Evolutionary conservation across 2,797 vertebrate species (phyloP).

Genomic region (Sebastes reedi): DNA sequence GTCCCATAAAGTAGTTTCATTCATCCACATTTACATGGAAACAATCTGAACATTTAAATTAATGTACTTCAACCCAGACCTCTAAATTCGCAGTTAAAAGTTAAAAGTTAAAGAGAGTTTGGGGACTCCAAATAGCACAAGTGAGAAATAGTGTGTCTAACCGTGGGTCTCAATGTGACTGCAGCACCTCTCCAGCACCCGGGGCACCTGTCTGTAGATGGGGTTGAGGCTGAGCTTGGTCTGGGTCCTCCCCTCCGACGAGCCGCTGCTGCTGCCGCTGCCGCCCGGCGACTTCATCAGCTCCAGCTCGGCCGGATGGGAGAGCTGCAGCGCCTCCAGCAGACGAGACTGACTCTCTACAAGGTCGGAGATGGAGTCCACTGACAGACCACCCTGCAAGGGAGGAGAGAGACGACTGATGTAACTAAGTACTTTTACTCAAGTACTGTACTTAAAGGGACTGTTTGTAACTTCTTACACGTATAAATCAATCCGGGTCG

Average conservation of each 20-base stretch:
- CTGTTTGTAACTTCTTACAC: too few species aligned
- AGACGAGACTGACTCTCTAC: constrained; percentile 88
- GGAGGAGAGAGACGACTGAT: too few species aligned
- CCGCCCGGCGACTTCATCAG: constrained; percentile 73
- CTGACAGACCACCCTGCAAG: constrained; percentile 88
- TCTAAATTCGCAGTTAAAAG: not conserved
- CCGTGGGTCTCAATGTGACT: constrained; percentile 88
- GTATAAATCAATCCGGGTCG: too few species aligned
- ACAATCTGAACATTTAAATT: too few species aligned
- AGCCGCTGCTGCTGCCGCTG: not conserved
- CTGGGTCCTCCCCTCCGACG: constrained; percentile 73
- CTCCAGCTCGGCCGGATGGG: constrained; percentile 86
- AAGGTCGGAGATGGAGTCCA: constrained; percentile 91
- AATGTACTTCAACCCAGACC: not conserved
- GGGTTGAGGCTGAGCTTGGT: constrained; percentile 91
- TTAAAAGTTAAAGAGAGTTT: not conserved
- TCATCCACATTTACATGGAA: not conserved
- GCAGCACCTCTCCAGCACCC: constrained; percentile 91
- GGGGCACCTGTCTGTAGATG: constrained; percentile 90
- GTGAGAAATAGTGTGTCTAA: constrained; percentile 61
- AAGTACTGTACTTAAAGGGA: not conserved
- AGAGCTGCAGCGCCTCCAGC: constrained; percentile 92
- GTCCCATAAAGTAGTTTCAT: not conserved
- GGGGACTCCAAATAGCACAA: not conserved
- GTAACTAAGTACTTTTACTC: too few species aligned